phyloP scores from a whole-genome alignment of 2,888 invertebrate species.

The Myopa tessellatipennis region DNA sequence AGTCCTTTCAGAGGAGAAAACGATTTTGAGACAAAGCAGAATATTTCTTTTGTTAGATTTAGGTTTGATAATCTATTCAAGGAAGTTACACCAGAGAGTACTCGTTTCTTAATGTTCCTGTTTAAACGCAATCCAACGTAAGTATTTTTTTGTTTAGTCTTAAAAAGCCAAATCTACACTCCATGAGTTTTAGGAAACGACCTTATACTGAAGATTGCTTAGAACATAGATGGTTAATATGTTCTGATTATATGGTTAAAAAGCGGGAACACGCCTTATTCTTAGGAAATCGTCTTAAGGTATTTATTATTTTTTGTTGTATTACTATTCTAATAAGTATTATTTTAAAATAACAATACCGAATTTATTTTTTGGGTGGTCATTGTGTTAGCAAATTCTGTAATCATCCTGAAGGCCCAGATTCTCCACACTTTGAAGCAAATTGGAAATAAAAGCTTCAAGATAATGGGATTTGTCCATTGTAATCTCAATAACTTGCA shows the following conservation, averaged over 20 bases:
- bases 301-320: conserved; percentile 56
- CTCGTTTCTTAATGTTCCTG: conserved; percentile 93
- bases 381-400: background rate
- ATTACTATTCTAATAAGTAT: too few species aligned
- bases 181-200: conserved; percentile 78
- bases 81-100: conserved; percentile 92
- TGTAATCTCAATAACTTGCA: conserved; percentile 14
- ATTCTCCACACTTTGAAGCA: background rate
- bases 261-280: conserved; percentile 90
- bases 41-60: conserved; percentile 91
- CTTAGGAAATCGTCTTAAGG: conserved; percentile 84
- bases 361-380: background rate
- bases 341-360: background rate
- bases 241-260: conserved; percentile 92
- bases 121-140: conserved; percentile 94
- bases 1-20: conserved; percentile 90
- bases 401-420: background rate
- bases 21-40: conserved; percentile 87
- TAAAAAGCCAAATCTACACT: background rate
- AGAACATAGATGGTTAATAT: conserved; percentile 95
- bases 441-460: background rate
- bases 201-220: conserved; percentile 94
- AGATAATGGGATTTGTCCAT: background rate
- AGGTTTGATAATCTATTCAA: conserved; percentile 94
- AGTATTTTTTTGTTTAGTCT: conserved; percentile 56